phyloP scores from a whole-genome alignment of 1,140 invertebrate genomes.

The Cyrtorhinus lividipennis region DNA sequence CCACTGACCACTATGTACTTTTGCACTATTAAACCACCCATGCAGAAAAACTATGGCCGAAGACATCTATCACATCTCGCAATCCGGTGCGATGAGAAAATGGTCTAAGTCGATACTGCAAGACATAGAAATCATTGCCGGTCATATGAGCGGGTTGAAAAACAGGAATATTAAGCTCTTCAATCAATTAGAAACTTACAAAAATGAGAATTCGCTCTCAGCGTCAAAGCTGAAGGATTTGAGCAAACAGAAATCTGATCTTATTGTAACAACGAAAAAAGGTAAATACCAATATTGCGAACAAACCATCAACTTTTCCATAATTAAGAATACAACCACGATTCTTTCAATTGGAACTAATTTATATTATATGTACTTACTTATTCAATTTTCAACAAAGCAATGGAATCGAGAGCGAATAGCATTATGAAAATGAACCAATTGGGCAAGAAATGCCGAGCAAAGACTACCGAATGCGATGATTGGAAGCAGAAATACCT shows the following conservation, averaged over 20 bases:
- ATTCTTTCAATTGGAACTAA: too few relatives aligned
- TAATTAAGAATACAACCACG: too few relatives aligned
- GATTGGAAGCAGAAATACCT: neutral
- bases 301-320: neutral
- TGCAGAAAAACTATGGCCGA: neutral
- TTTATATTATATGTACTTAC: too few relatives aligned
- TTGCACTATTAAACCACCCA: too few relatives aligned
- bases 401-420: neutral
- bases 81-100: neutral
- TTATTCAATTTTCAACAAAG: too few relatives aligned
- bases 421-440: neutral
- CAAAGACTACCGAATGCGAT: neutral
- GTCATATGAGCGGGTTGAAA: neutral
- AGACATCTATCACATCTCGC: neutral
- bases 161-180: neutral
- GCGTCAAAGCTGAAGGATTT: neutral
- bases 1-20: too few relatives aligned
- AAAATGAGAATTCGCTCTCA: neutral
- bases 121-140: neutral
- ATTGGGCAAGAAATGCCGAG: neutral
- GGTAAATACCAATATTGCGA: neutral
- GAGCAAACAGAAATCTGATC: neutral
- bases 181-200: neutral
- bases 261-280: neutral
- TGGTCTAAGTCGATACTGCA: neutral